Evolutionary conservation across 2,888 invertebrate species (phyloP).

Genomic region (Argyra leucocephala): DNA sequence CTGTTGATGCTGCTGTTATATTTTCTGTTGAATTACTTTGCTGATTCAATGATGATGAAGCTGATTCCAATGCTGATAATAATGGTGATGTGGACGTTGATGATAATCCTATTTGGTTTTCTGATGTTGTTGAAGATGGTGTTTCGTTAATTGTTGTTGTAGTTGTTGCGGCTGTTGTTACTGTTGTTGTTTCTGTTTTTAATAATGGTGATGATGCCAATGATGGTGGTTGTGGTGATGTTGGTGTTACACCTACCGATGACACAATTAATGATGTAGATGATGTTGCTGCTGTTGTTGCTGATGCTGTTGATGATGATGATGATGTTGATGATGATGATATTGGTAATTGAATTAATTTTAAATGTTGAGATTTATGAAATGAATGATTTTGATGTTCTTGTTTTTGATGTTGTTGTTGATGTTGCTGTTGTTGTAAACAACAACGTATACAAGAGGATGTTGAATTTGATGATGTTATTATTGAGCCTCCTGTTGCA

Average conservation of each 20-base stretch:
- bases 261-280: background rate
- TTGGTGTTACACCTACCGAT: background rate
- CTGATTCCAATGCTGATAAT: slow-evolving; percentile 13
- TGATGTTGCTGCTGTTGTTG: slow-evolving; percentile 19
- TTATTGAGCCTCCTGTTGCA: slow-evolving; percentile 27
- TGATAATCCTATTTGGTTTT: background rate
- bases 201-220: background rate
- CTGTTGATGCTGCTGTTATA: background rate
- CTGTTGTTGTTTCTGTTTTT: background rate
- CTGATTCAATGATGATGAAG: background rate
- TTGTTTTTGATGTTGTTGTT: slow-evolving; percentile 20
- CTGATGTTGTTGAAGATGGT: background rate
- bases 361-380: slow-evolving; percentile 7
- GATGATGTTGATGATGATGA: slow-evolving; percentile 8
- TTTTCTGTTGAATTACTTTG: background rate
- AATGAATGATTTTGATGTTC: slow-evolving; percentile 16
- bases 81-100: slow-evolving; percentile 11
- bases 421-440: slow-evolving; percentile 19
- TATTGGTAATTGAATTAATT: slow-evolving; percentile 9
- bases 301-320: slow-evolving; percentile 20
- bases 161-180: background rate
- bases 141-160: slow-evolving; percentile 9
- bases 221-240: background rate
- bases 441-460: slow-evolving; percentile 20
- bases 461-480: slow-evolving; percentile 23